These are phyloP conservation scores for Cyclina sinensis DNA, from an alignment of 1,140 invertebrate species.

Conservation along the genomic window DNA sequence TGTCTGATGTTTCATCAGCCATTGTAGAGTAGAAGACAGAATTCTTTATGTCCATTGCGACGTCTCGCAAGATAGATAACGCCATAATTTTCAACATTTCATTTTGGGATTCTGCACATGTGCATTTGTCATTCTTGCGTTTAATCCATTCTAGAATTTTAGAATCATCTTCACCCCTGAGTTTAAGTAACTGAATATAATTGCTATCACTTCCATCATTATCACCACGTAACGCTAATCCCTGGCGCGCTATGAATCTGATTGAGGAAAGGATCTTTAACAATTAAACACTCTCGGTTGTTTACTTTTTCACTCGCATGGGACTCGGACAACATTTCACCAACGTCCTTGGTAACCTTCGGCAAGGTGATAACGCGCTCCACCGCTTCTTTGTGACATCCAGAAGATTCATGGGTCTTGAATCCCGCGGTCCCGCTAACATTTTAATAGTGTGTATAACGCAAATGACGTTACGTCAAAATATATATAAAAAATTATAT, in stretches of 20 bases:
- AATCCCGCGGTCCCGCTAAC: background rate
- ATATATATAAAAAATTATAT: no score
- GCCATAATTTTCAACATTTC: background rate
- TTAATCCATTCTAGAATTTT: background rate
- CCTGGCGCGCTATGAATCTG: background rate
- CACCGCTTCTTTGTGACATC: background rate
- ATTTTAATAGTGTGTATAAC: no score
- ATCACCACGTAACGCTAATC: constrained; percentile 27
- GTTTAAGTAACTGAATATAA: no score
- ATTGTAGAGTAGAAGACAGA: constrained; percentile 49
- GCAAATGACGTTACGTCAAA: no score
- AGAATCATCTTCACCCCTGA: background rate
- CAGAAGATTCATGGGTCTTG: constrained; percentile 5
- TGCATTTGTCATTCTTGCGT: background rate
- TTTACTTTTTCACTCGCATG: background rate
- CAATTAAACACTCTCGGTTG: constrained; percentile 23
- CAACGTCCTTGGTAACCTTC: background rate
- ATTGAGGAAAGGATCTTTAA: background rate
- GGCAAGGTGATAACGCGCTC: background rate
- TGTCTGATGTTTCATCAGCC: constrained; percentile 61
- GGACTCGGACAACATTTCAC: background rate
- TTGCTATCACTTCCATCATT: background rate
- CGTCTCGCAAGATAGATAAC: constrained; percentile 26
- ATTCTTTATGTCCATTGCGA: constrained; percentile 24
- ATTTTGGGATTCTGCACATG: background rate